Conservation (phyloP, 1,140 invertebrate species). For the Contarinia nasturtii region DNA sequence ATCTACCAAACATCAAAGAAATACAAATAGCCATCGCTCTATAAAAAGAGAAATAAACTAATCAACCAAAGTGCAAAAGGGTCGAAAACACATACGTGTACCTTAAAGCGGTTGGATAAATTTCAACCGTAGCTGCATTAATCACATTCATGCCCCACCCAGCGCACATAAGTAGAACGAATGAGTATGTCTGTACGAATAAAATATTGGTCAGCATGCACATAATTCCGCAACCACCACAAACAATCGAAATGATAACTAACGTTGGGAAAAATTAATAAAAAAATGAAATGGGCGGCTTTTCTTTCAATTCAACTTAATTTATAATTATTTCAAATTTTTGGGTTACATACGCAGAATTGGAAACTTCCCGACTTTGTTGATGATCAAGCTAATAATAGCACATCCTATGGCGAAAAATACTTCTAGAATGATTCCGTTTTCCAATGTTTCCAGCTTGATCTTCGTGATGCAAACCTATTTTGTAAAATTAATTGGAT, state of each 20-base stretch:
- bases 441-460: constrained; percentile 7
- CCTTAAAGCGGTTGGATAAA: constrained; percentile 7
- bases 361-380: constrained; percentile 5
- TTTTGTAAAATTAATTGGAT: not conserved
- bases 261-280: too few species aligned
- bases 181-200: constrained; percentile 2
- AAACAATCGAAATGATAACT: too few species aligned
- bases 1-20: constrained; percentile 11
- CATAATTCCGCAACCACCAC: too few species aligned
- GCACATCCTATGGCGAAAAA: constrained; percentile 8
- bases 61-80: not conserved
- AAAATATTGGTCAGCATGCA: too few species aligned
- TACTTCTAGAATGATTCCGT: constrained; percentile 8
- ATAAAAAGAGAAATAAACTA: not conserved
- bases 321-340: too few species aligned
- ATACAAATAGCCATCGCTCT: constrained; percentile 15
- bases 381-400: constrained; percentile 6
- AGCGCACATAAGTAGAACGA: constrained; percentile 5
- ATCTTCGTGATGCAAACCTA: constrained; percentile 4
- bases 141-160: constrained; percentile 8
- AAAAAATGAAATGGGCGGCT: too few species aligned
- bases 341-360: constrained; percentile 6
- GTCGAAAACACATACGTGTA: not conserved
- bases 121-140: constrained; percentile 8
- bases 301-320: not conserved